Evolutionary conservation across 2,888 invertebrate species (phyloP).

Genomic region (Troglohyphantes excavatus): DNA sequence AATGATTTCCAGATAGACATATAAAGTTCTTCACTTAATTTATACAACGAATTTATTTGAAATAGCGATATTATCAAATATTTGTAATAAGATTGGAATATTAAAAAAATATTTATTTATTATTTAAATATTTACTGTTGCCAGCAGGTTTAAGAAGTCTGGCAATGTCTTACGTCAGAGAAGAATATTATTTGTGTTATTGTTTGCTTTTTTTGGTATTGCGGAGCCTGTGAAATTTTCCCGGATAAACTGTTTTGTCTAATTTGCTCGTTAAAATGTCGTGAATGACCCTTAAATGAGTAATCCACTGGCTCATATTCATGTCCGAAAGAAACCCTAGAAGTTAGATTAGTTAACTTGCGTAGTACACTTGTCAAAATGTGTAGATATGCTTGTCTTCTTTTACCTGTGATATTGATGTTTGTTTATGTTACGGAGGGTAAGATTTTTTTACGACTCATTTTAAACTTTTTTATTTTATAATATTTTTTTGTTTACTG

Average conservation of each 20-base stretch:
- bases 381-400: slow-evolving; percentile 74
- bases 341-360: slow-evolving; percentile 35
- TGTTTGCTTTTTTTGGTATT: slow-evolving; percentile 22
- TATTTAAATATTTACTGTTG: no score
- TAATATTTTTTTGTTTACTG: no score
- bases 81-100: no score
- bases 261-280: slow-evolving; percentile 28
- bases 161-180: slow-evolving; percentile 49
- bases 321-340: slow-evolving; percentile 55
- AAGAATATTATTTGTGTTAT: slow-evolving; percentile 7
- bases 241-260: not conserved
- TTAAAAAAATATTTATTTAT: no score
- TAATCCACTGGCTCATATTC: slow-evolving; percentile 14
- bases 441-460: slow-evolving; percentile 5
- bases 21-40: no score
- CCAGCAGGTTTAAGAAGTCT: no score
- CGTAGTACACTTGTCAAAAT: slow-evolving; percentile 62
- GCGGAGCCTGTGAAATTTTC: slow-evolving; percentile 7
- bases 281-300: slow-evolving; percentile 35
- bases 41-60: no score
- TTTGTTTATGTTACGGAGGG: slow-evolving; percentile 73
- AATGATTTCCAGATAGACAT: no score
- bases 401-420: slow-evolving; percentile 76
- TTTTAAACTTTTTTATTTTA: not conserved
- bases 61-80: no score